Base-by-base conservation (phyloP, 92 coral and sea anemone genomes). In the Porites evermanni region DNA sequence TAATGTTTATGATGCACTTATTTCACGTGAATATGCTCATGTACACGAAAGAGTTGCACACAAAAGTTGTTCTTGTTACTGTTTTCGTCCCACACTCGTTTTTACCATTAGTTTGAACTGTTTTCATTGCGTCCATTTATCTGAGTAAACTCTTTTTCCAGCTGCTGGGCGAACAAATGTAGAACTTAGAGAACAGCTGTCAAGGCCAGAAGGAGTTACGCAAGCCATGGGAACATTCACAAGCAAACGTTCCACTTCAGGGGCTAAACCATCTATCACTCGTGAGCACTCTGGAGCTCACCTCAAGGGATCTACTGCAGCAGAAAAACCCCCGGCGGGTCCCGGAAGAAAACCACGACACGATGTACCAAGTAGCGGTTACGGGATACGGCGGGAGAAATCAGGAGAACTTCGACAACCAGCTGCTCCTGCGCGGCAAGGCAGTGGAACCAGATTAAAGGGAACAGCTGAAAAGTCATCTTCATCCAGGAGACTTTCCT, bases 131-230 rank as follows among this genome's bases (percentile, higher is more conserved):
- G 47, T 50, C 16, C 72, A 11, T n/a, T 4, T 50, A 12, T 68
- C 72, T 73, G 69, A 53, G 38, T 64, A 47, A n/a, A 14, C 54
- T 75, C 4, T 65, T 72, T 12, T 52, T 4, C 2, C 89, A 96
- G 99, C 97, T 91, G 87, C 90, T 61, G 99, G 99, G 70, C 93
- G 98, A 58, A 95, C 97, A 65, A 95, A 90, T 90, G 26, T 95
- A 20, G 99, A 97, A 21, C 94, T 97, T 24, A 92, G 95, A 67
- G 91, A 87, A 58, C 91, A 93, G 86, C 82, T 93, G 50, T 50
- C 89, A n/a, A 84, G 89, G 3, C 85, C 93, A 4, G 93, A 86
- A 24, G 92, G 95, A 60, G 68, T 82, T 2, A 78, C 93, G 18
- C 91, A 93, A 89, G 77, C 97, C 75, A 88, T 93, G 84, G 82